Evolutionary conservation across 2,888 invertebrate genomes (phyloP).

Genomic region (Escarpia spicata): DNA sequence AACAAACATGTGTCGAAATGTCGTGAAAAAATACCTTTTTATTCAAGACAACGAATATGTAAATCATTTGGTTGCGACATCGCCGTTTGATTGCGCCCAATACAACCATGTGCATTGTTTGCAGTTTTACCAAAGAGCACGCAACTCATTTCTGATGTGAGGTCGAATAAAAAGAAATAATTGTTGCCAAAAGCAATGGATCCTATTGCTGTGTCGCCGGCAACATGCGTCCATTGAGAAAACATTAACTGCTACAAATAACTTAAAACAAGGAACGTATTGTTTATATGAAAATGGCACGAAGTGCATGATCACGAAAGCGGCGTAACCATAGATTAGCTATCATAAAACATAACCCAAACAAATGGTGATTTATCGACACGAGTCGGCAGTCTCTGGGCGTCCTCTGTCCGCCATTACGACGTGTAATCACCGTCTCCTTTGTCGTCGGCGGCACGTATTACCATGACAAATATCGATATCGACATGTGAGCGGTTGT

Average conservation of each 20-base stretch:
- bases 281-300: not conserved
- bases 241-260: constrained; percentile 10
- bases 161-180: not conserved
- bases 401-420: not conserved
- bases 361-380: not conserved
- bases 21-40: not conserved
- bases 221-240: not conserved
- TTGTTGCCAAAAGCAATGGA: not conserved
- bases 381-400: not conserved
- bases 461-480: not conserved
- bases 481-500: not conserved
- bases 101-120: not conserved
- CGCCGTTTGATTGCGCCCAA: not conserved
- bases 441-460: not conserved
- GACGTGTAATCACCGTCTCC: not conserved
- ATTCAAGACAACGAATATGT: constrained; percentile 4
- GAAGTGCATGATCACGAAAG: not conserved
- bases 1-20: not conserved
- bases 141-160: not conserved
- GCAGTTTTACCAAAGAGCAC: not conserved
- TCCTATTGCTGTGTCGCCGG: not conserved
- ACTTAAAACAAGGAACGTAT: not conserved
- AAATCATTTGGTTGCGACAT: not conserved
- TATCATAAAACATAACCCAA: not conserved
- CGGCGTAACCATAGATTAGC: not conserved